Evolutionary conservation across 2,888 invertebrate species (phyloP), one percentile per base, ranked within the genome.

Genomic region (Bruchidius siliquastri): DNA sequence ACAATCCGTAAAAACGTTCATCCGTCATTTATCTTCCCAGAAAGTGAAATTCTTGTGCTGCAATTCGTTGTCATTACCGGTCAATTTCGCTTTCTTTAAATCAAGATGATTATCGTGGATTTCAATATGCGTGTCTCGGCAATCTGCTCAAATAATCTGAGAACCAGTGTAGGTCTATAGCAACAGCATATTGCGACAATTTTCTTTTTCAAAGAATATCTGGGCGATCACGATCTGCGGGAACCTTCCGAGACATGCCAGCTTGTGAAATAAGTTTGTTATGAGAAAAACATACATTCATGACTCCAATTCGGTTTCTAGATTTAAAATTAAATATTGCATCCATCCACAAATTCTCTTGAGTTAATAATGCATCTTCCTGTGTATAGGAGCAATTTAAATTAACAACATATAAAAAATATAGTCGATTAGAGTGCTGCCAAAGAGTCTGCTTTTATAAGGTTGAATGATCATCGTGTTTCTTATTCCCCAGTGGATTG

Each of bases 111-210:
- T 74, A 75, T 77, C 77, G 74, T 74, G 72, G 71, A 71, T 70
- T 73, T 76, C 76, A 69, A 77, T 76, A 75, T 77, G 77, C 77
- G 77, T 77, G 77, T 75, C 75, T 49, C 49, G 49, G 18, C 49
- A 49, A 49, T 49, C 49, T 49, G 49, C 49, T 49, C 49, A 49
- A 49, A 49, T 49, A 49, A 49, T 49, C 49, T 49, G 49, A 49
- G 49, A 49, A 49, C 49, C 49, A 49, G 49, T 18, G 49, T 49
- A 49, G 49, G 49, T 49, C 6, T 49, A 49, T 8, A 49, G 49
- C 49, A 18, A 13, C 18, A 13, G 18, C 18, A 13, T 49, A 49
- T 49, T 49, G 49, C 49, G 49, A 49, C 49, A 49, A 49, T 49
- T 49, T 49, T 49, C 49, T 49, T 49, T 1, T 49, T 49, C 49